phyloP scores from a whole-genome alignment of 1,140 invertebrate genomes.

The Sitobion miscanthi region DNA sequence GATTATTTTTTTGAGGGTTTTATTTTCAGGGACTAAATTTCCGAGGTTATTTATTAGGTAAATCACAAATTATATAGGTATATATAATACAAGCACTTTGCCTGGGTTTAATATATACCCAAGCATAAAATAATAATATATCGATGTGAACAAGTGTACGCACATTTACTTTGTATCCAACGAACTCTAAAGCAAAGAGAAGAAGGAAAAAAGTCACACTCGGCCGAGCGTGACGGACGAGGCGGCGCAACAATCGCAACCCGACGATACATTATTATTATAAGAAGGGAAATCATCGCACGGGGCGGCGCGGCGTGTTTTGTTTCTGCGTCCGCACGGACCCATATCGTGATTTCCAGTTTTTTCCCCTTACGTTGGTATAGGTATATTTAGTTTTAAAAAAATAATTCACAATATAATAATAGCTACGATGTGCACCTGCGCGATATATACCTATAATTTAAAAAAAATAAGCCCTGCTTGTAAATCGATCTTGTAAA shows the following conservation, averaged over 20 bases:
- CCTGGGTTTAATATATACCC: too few species aligned
- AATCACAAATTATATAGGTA: too few species aligned
- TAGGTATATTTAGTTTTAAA: background rate
- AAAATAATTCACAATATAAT: background rate
- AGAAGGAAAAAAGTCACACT: slow-evolving; percentile 30
- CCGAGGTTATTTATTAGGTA: too few species aligned
- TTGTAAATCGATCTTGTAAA: background rate
- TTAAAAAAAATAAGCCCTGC: background rate
- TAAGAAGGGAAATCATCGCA: slow-evolving; percentile 13
- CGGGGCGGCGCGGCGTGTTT: background rate
- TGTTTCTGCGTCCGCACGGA: slow-evolving; percentile 25
- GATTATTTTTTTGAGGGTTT: too few species aligned
- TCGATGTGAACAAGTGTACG: background rate
- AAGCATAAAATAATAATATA: too few species aligned
- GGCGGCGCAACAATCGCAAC: background rate
- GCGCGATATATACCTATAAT: background rate
- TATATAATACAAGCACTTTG: too few species aligned
- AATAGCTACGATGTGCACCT: background rate
- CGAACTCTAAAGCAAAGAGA: background rate
- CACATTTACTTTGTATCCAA: background rate
- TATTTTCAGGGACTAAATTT: too few species aligned
- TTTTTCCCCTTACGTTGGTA: background rate
- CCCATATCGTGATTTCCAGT: slow-evolving; percentile 43
- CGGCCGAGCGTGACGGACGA: slow-evolving; percentile 31
- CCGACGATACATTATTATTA: background rate